Percentiles rank a stretch among this genome's conserved stretches.
Evolutionary conservation across 2,888 invertebrate genomes (phyloP).

Genomic region (Smittia sp.): DNA sequence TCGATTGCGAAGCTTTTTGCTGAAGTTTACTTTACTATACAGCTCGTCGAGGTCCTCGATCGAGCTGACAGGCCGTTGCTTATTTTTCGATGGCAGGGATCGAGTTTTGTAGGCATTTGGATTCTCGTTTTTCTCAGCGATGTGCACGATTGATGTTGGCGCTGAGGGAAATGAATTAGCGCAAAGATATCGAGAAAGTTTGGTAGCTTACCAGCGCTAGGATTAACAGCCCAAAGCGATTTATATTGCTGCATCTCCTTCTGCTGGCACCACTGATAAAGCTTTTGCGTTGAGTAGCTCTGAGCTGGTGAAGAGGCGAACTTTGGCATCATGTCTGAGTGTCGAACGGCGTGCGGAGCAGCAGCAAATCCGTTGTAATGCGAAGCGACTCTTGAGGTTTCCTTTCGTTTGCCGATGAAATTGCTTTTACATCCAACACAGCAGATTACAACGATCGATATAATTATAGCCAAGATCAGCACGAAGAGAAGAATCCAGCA

Average conservation of each 20-base stretch:
- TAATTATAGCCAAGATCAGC: conserved; percentile 3
- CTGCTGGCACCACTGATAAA: conserved; percentile 34
- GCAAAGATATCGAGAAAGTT: neutral
- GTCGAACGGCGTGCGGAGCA: neutral
- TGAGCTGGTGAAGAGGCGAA: conserved; percentile 33
- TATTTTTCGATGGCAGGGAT: conserved; percentile 35
- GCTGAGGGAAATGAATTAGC: neutral
- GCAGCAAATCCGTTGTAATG: conserved; percentile 29
- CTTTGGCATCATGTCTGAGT: conserved; percentile 37
- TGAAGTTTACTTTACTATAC: conserved; percentile 34
- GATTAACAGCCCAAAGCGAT: conserved; percentile 39
- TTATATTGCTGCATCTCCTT: conserved; percentile 37
- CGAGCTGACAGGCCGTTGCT: conserved; percentile 31
- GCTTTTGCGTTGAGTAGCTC: conserved; percentile 34
- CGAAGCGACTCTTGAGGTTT: neutral
- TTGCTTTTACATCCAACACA: neutral
- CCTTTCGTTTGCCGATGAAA: neutral
- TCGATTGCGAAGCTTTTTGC: conserved; percentile 34
- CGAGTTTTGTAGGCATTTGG: conserved; percentile 36
- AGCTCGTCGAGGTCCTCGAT: conserved; percentile 40
- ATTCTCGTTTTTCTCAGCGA: neutral
- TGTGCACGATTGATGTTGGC: neutral
- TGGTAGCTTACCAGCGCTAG: neutral
- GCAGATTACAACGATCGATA: conserved; percentile 21
- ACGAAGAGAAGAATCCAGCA: conserved; percentile 31